These are phyloP conservation scores for Rhagoletis zephyria DNA, from an alignment of 1,140 invertebrate species.

Conservation along the genomic window DNA sequence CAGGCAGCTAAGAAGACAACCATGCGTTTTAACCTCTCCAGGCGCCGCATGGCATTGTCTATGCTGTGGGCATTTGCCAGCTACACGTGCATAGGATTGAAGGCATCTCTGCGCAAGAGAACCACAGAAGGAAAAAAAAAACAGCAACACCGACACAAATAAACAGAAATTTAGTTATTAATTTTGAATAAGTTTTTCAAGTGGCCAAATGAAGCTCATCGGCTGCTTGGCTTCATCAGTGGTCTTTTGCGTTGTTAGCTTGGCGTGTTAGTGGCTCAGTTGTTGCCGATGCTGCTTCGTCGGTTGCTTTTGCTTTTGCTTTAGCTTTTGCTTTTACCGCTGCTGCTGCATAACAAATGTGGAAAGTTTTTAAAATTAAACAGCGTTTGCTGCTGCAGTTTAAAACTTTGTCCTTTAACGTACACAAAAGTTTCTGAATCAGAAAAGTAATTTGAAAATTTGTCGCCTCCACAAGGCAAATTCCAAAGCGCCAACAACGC, in stretches of 20 bases:
- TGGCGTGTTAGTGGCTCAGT: background rate
- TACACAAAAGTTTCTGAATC: conserved; percentile 49
- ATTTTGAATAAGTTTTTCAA: conserved; percentile 51
- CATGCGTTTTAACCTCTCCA: background rate
- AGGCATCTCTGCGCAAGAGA: background rate
- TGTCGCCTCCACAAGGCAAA: conserved; percentile 37
- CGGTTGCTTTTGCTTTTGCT: no score
- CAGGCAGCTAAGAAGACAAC: background rate
- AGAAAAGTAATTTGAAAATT: conserved; percentile 52
- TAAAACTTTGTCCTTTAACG: conserved; percentile 41
- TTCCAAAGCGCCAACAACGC: background rate
- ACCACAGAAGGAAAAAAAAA: background rate
- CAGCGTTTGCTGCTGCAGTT: conserved; percentile 49
- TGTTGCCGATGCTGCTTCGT: background rate
- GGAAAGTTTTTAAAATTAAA: conserved; percentile 50
- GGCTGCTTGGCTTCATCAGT: conserved; percentile 37
- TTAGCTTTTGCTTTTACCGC: background rate
- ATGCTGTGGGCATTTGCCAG: background rate
- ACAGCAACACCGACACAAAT: background rate
- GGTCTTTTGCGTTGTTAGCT: background rate
- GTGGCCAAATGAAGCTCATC: conserved; percentile 48
- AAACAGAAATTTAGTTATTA: conserved; percentile 39
- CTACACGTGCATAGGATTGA: background rate
- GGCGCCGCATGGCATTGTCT: background rate
- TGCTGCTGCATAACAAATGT: conserved; percentile 46